A percentile compares a stretch with the other conserved stretches of the same genome.
phyloP scores from a whole-genome alignment of 2,797 vertebrate species.

The Pitangus sulphuratus region DNA sequence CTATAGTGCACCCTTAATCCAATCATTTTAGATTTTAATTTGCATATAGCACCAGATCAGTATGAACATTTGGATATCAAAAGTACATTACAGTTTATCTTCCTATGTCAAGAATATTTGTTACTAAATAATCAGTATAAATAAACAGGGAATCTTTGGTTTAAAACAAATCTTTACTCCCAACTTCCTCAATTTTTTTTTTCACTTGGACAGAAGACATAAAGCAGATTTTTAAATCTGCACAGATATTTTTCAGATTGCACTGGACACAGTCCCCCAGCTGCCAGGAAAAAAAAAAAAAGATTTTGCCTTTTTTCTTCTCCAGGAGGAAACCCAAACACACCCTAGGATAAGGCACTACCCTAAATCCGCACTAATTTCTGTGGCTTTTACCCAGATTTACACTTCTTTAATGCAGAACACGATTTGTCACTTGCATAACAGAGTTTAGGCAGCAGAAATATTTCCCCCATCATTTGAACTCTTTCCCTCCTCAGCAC shows the following conservation, averaged over 20 bases:
- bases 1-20: neutral
- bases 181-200: neutral
- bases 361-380: conserved; percentile 18
- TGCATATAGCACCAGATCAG: neutral
- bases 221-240: neutral
- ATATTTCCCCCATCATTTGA: neutral
- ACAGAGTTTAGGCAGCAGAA: conserved; percentile 22
- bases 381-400: conserved; percentile 37
- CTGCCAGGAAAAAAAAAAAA: neutral
- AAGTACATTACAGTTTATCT: neutral
- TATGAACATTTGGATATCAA: neutral
- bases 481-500: neutral
- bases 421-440: conserved; percentile 16
- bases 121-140: neutral
- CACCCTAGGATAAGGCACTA: conserved; percentile 18
- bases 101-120: neutral
- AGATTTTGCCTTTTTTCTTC: neutral
- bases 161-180: neutral
- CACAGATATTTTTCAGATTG: neutral
- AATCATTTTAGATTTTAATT: neutral
- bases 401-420: conserved; percentile 34
- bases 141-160: neutral
- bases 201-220: neutral
- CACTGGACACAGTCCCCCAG: neutral
- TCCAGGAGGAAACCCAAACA: conserved; percentile 10